Percentiles rank a stretch among this genome's conserved stretches.
Evolutionary conservation across 2,113 vertebrate genomes (phyloP).

Genomic region (Arenaria interpres): DNA sequence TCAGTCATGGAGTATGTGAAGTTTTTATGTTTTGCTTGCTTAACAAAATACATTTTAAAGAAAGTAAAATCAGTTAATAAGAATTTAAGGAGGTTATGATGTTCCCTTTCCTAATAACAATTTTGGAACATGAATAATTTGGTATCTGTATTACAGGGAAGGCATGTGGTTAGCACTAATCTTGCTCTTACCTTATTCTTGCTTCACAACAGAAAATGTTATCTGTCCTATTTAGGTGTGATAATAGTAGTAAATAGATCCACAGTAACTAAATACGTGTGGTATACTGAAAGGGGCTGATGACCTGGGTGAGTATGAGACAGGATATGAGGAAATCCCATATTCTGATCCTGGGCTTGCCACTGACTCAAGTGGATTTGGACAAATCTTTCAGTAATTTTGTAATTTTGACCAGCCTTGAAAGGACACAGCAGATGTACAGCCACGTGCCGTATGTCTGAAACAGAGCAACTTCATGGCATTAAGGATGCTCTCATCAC

Average conservation of each 20-base stretch:
- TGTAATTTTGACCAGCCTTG: background rate
- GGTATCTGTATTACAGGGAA: background rate
- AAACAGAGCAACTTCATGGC: accelerated
- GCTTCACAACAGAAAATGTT: background rate
- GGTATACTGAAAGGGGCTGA: background rate
- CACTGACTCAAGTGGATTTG: background rate
- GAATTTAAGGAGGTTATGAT: constrained; percentile 8
- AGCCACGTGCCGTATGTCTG: too few relatives aligned
- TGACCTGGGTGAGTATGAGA: background rate
- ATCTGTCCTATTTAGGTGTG: background rate
- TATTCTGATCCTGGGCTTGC: background rate
- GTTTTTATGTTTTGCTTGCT: constrained; percentile 68
- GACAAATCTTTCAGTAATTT: background rate
- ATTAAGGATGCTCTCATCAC: background rate
- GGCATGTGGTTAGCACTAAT: background rate
- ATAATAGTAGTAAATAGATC: background rate
- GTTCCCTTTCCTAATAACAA: background rate
- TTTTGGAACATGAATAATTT: background rate
- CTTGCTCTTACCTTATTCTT: background rate
- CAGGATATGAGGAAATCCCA: background rate
- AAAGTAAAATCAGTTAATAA: constrained; percentile 5
- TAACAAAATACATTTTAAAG: constrained; percentile 64
- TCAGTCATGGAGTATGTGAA: constrained; percentile 53
- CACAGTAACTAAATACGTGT: background rate
- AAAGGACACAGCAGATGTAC: accelerated